Base-by-base conservation (phyloP, 2,113 vertebrate species). In the Setophaga coronata region DNA sequence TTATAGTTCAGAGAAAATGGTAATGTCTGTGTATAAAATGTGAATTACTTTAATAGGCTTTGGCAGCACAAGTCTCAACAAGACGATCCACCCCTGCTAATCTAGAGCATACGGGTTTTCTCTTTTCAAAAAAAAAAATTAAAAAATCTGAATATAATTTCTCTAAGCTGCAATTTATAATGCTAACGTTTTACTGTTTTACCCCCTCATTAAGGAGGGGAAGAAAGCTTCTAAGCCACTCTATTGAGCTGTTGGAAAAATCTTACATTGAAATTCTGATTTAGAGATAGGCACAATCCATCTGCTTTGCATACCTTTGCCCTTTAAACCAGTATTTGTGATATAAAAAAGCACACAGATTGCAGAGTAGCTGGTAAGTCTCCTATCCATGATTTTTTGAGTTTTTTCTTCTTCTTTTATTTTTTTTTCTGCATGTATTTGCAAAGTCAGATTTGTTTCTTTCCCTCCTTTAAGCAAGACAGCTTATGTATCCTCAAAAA, bases 21-120 rank as follows among this genome's bases (percentile, higher is more conserved):
- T 96, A 97, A 97, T 97, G 89, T 90, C 91, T 95, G 23, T 69
- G 71, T 92, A 87, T 87, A 73, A 91, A 96, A 97, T 9, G 34
- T 94, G 81, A 97, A 97, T 95, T 96, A 77, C 83, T 96, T 89
- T 96, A 97, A 95, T 95, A 92, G 93, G 80, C 89, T 96, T 79
- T 97, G 81, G 62, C 78, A 89, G 93, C 48, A 58, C 93, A 83
- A 93, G 40, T 91, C 90, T 95, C 93, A 95, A 96, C 95, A 97
- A 93, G 94, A 92, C 36, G 57, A 92, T 33, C 56, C 73, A 71
- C 58, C 91, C 90, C 67, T 82, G 72, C 66, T 96, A 73, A 92
- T 94, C 79, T 80, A 87, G 45, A 38, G 84, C 34, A 1, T 79
- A 64, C 18, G 2, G 33, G 69, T 64, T 90, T 60, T 36, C n/a